Evolutionary conservation across 37 sponge, comb jelly and placozoan genomes (phyloP), one percentile per base, ranked within the genome.

Genomic region (Axinella damicornis): DNA sequence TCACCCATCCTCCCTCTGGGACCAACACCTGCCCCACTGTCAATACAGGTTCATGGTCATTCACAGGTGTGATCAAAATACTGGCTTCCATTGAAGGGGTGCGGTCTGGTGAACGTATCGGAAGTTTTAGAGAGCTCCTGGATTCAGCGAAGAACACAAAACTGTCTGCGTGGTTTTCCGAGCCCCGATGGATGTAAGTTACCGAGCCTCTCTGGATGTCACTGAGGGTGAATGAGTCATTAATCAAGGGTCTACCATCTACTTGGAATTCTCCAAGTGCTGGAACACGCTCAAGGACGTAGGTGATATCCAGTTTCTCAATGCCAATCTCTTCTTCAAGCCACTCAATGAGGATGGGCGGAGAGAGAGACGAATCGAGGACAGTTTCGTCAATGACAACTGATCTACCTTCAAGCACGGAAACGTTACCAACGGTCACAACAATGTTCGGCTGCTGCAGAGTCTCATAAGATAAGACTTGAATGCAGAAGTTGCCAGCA

Each of bases 1-100:
- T 19, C 1, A 84, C 57, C 30, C 36, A 90, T 5, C 69, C 39
- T 2, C 90, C 90, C 36, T 90, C 90, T n/a, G 65, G 25, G 1
- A 74, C 76, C 0, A 25, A 38, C 22, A 90, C 80, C 19, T 40
- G 24, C 17, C 57, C 46, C 24, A 77, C 33, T 19, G 27, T 55
- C 11, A 13, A 36, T 35, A 85, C 28, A 24, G 90, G 85, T 6
- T 18, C 15, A 35, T 90, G 57, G 53, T 90, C 61, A 36, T 90
- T 80, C 4, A 80, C 80, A 35, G 90, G 85, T 35, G 57, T 46
- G 22, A 90, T 59, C 61, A 39, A 1, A 28, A 90, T 57, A 31
- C 31, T 39, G 1, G 80, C 38, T 0, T 56, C 57, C 17, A 41
- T 46, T 0, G 28, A 32, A 2, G 34, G 5, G 25, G 76, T 66